Evolutionary conservation across 64 coral and sea anemone genomes (phyloP).

Genomic region (Pocillopora damicornis): DNA sequence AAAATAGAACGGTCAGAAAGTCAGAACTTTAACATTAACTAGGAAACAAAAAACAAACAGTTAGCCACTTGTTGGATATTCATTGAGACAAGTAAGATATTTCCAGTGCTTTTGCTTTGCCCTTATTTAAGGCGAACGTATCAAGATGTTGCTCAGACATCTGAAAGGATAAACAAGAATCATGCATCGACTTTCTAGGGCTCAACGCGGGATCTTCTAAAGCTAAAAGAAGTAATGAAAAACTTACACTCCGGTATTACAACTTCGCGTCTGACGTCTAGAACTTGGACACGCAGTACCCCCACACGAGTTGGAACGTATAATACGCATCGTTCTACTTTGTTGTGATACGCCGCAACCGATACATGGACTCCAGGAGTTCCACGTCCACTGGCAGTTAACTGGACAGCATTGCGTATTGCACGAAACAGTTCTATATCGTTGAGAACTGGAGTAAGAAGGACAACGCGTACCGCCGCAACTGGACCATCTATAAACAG

Average conservation of each 20-base stretch:
- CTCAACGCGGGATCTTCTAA: too few species aligned
- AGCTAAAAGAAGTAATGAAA: neutral
- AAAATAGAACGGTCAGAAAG: too few species aligned
- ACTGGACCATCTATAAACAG: neutral
- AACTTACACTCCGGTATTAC: conserved; percentile 65
- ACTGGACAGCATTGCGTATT: conserved; percentile 31
- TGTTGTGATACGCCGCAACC: conserved; percentile 49
- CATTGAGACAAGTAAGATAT: too few species aligned
- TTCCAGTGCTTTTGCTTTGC: too few species aligned
- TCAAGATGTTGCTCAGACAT: too few species aligned
- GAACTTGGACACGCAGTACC: conserved; percentile 45
- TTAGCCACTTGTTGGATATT: too few species aligned
- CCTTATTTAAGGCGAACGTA: too few species aligned
- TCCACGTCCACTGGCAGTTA: conserved; percentile 50
- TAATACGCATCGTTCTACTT: conserved; percentile 27
- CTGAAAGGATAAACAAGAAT: too few species aligned
- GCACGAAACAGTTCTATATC: neutral
- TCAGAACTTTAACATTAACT: too few species aligned
- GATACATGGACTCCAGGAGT: conserved; percentile 38
- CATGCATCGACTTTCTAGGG: too few species aligned
- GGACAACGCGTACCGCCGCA: conserved; percentile 18
- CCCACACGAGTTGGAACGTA: conserved; percentile 1
- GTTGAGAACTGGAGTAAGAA: neutral
- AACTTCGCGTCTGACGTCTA: neutral
- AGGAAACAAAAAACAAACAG: too few species aligned